A percentile compares a stretch with the other conserved stretches of the same genome.
phyloP scores from a whole-genome alignment of 2,888 invertebrate genomes.

The Cosmia trapezina region DNA sequence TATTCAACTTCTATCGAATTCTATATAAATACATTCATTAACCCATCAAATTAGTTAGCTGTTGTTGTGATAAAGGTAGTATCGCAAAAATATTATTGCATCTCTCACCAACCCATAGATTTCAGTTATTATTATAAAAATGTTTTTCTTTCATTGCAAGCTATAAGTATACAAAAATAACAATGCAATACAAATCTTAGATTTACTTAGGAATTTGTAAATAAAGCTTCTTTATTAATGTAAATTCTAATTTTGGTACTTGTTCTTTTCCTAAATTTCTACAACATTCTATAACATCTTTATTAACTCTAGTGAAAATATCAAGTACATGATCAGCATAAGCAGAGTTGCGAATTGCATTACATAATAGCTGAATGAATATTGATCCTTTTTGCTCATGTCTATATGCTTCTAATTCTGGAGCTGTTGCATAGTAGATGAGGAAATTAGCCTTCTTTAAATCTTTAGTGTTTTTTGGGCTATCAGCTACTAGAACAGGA shows the following conservation, averaged over 20 bases:
- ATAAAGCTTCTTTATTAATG: slow-evolving; percentile 83
- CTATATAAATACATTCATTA: not conserved
- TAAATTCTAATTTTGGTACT: slow-evolving; percentile 81
- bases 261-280: slow-evolving; percentile 72
- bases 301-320: slow-evolving; percentile 82
- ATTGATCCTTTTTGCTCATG: slow-evolving; percentile 79
- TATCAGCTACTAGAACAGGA: slow-evolving; percentile 77
- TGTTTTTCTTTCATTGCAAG: slow-evolving; percentile 21
- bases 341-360: slow-evolving; percentile 70
- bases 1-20: not conserved
- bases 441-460: slow-evolving; percentile 82
- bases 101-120: not conserved
- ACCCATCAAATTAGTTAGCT: slow-evolving; percentile 4
- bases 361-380: slow-evolving; percentile 84
- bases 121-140: not conserved
- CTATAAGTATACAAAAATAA: not conserved
- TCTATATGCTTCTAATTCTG: slow-evolving; percentile 84
- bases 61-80: too few relatives aligned
- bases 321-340: slow-evolving; percentile 79
- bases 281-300: slow-evolving; percentile 75
- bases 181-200: slow-evolving; percentile 1
- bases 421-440: slow-evolving; percentile 86
- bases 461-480: slow-evolving; percentile 68
- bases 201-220: slow-evolving; percentile 68
- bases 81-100: slow-evolving; percentile 8